Percentiles rank a stretch among this genome's conserved stretches.
These are phyloP conservation scores for Semotilus atromaculatus DNA, from an alignment of 2,797 vertebrate genomes.

Conservation along the genomic window DNA sequence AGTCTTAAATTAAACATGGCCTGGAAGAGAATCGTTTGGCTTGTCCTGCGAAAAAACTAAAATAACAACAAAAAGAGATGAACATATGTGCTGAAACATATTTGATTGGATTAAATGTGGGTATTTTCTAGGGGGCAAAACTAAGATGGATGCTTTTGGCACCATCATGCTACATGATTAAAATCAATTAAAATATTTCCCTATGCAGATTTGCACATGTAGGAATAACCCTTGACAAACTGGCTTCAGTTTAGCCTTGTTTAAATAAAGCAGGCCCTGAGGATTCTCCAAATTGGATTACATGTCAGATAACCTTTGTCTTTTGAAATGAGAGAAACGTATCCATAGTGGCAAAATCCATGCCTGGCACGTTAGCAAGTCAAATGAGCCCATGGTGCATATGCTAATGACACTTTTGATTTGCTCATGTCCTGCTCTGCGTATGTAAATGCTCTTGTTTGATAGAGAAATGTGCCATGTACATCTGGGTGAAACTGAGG, in stretches of 20 bases:
- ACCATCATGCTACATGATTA: neutral
- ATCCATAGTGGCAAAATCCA: conserved; percentile 57
- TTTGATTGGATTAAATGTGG: neutral
- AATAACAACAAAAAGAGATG: neutral
- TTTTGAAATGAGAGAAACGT: conserved; percentile 51
- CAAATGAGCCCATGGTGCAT: conserved; percentile 60
- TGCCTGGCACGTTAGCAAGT: conserved; percentile 61
- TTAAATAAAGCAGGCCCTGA: conserved; percentile 47
- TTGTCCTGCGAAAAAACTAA: conserved; percentile 7
- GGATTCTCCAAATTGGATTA: conserved; percentile 52
- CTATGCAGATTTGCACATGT: conserved; percentile 24
- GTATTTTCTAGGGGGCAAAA: neutral
- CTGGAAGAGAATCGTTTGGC: conserved; percentile 35
- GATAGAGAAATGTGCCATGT: conserved; percentile 57
- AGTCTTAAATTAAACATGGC: conserved; percentile 49
- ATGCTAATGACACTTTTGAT: conserved; percentile 66
- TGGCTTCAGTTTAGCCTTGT: conserved; percentile 6
- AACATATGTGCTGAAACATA: neutral
- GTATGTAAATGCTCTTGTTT: conserved; percentile 61
- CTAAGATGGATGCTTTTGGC: neutral
- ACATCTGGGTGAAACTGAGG: conserved; percentile 52
- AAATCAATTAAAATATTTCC: conserved; percentile 35
- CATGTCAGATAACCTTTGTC: conserved; percentile 58
- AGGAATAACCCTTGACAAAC: conserved; percentile 1
- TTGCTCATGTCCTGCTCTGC: conserved; percentile 52